Evolutionary conservation across 1,140 invertebrate genomes (phyloP).

Genomic region (Drosophila pallidifrons): DNA sequence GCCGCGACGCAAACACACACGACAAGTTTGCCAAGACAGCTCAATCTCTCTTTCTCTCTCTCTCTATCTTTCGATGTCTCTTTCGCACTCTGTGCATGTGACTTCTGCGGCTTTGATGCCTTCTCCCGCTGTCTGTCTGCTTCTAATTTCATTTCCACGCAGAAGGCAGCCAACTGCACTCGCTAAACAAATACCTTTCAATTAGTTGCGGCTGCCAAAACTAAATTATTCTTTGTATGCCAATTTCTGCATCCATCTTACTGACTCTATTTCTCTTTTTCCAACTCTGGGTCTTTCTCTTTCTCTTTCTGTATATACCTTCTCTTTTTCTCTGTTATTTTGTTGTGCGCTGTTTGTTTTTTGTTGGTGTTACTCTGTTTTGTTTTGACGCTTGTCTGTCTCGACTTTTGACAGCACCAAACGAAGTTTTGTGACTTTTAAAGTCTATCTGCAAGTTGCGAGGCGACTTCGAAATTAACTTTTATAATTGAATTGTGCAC

Average conservation of each 20-base stretch:
- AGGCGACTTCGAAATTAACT: conserved; percentile 45
- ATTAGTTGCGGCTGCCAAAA: conserved; percentile 64
- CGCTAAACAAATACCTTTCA: conserved; percentile 68
- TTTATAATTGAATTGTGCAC: conserved; percentile 57
- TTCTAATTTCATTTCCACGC: conserved; percentile 52
- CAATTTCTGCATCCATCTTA: conserved; percentile 31
- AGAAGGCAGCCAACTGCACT: conserved; percentile 43
- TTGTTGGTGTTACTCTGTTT: conserved; percentile 8
- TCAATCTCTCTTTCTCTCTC: not conserved
- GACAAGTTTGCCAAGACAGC: conserved; percentile 1
- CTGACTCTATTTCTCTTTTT: not conserved
- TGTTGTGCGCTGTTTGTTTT: conserved; percentile 6
- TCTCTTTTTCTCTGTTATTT: conserved; percentile 6
- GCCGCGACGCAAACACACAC: conserved; percentile 17
- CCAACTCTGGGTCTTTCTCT: conserved; percentile 14
- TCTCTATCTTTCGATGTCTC: not conserved
- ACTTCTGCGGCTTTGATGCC: conserved; percentile 5
- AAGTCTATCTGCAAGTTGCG: conserved; percentile 49
- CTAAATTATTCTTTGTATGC: conserved; percentile 60
- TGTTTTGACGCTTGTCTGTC: conserved; percentile 39
- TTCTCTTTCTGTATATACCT: not conserved
- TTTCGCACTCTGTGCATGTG: not conserved
- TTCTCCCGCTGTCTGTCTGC: conserved; percentile 18
- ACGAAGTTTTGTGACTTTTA: conserved; percentile 50
- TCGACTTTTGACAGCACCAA: conserved; percentile 47